Percentiles rank a stretch among this genome's conserved stretches.
Evolutionary conservation across 2,888 invertebrate species (phyloP).

Genomic region (Polyploca ridens): DNA sequence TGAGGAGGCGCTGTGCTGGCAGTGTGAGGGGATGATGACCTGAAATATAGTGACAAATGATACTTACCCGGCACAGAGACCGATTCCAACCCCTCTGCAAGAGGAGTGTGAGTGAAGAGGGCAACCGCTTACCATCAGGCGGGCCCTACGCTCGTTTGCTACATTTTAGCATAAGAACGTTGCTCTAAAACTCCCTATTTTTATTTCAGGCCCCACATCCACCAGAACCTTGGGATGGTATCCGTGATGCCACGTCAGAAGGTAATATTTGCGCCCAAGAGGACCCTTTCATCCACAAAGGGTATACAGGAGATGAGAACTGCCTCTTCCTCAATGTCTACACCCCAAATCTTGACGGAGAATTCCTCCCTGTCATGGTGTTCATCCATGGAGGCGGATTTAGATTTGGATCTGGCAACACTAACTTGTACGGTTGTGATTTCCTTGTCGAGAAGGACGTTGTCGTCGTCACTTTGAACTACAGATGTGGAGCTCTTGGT

Average conservation of each 20-base stretch:
- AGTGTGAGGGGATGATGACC: too few relatives aligned
- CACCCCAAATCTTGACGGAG: constrained; percentile 83
- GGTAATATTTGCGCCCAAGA: constrained; percentile 86
- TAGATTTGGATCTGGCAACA: constrained; percentile 79
- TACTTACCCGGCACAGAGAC: too few relatives aligned
- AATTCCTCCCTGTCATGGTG: constrained; percentile 83
- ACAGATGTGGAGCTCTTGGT: constrained; percentile 76
- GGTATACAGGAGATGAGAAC: constrained; percentile 85
- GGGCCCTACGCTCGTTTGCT: too few relatives aligned
- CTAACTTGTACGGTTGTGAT: constrained; percentile 76
- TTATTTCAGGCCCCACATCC: constrained; percentile 83
- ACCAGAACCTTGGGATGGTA: constrained; percentile 82
- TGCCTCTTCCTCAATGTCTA: constrained; percentile 89
- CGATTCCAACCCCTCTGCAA: too few relatives aligned
- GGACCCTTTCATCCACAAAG: constrained; percentile 64
- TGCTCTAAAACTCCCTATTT: background rate
- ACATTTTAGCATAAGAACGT: too few relatives aligned
- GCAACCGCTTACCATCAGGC: too few relatives aligned
- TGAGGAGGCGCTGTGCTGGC: too few relatives aligned
- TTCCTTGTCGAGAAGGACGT: constrained; percentile 84
- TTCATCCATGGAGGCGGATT: constrained; percentile 85
- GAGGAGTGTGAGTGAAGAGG: too few relatives aligned
- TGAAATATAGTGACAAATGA: too few relatives aligned
- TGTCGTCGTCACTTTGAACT: constrained; percentile 83
- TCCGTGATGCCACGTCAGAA: constrained; percentile 86